Percentiles rank a stretch among this genome's conserved stretches.
Conservation (phyloP, 2,797 vertebrate genomes). For the Onychomys leucogaster region DNA sequence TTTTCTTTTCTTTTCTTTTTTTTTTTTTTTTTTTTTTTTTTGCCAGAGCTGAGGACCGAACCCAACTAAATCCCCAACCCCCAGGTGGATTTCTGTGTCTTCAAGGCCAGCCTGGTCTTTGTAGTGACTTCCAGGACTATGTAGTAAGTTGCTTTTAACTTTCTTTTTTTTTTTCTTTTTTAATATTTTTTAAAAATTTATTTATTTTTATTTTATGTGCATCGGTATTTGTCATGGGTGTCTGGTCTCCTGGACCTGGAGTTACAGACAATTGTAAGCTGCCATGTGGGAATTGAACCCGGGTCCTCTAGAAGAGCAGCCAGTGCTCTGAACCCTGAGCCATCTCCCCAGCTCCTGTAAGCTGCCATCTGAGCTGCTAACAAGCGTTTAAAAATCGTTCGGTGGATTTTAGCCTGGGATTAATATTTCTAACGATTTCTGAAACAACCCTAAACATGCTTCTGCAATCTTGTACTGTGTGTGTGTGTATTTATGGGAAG, state of each 20-base stretch:
- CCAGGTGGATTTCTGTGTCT: neutral
- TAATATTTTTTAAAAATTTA: neutral
- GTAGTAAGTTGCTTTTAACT: neutral
- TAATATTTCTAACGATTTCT: neutral
- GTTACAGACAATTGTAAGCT: neutral
- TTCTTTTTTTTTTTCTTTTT: neutral
- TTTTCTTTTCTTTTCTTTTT: too few species aligned
- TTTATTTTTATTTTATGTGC: neutral
- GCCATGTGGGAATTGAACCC: neutral
- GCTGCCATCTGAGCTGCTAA: neutral
- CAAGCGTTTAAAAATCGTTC: neutral
- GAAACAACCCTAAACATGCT: neutral
- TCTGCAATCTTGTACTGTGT: neutral
- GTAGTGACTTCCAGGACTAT: neutral
- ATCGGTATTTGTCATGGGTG: neutral
- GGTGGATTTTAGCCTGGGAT: neutral
- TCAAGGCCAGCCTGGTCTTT: neutral
- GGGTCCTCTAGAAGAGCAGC: neutral
- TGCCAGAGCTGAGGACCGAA: too few species aligned
- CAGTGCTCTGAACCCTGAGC: neutral
- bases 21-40: too few species aligned
- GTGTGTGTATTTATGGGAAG: neutral
- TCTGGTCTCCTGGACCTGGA: neutral
- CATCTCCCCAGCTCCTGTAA: neutral
- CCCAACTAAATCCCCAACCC: too few species aligned